Conservation (phyloP, 2,888 invertebrate species). For the Melieria omissa region DNA sequence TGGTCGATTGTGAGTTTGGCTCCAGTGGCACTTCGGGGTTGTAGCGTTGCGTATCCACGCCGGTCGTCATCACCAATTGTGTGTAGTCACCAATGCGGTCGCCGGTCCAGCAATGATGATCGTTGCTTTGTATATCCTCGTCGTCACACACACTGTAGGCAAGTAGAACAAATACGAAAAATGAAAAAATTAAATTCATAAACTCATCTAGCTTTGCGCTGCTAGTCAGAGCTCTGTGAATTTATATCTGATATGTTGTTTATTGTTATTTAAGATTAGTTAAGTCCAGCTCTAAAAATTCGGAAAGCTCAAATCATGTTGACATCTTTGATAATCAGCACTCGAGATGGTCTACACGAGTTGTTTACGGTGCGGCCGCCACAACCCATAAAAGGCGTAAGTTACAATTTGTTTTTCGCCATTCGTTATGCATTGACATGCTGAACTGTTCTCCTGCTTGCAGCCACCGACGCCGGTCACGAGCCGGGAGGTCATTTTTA, state of each 20-base stretch:
- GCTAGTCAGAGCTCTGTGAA: no score
- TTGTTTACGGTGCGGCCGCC: slow-evolving; percentile 29
- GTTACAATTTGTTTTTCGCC: not conserved
- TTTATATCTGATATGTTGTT: not conserved
- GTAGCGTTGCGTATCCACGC: slow-evolving; percentile 64
- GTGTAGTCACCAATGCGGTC: slow-evolving; percentile 65
- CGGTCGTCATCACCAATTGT: slow-evolving; percentile 62
- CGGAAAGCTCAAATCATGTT: slow-evolving; percentile 39
- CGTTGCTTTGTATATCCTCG: slow-evolving; percentile 61
- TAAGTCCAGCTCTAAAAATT: not conserved
- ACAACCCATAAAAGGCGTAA: slow-evolving; percentile 33
- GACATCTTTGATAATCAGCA: slow-evolving; percentile 28
- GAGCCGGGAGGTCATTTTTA: slow-evolving; percentile 40
- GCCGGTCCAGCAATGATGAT: slow-evolving; percentile 66
- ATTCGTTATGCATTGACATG: not conserved
- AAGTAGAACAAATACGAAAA: slow-evolving; percentile 2
- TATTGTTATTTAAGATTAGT: slow-evolving; percentile 4
- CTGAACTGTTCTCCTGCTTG: not conserved
- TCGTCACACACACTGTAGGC: slow-evolving; percentile 62
- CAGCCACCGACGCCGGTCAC: slow-evolving; percentile 44
- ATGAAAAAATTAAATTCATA: slow-evolving; percentile 2
- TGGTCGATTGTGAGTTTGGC: slow-evolving; percentile 56
- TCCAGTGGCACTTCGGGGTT: slow-evolving; percentile 66
- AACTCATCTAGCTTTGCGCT: not conserved
- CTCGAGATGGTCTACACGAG: slow-evolving; percentile 32